Percentiles rank a stretch among this genome's conserved stretches.
These are phyloP conservation scores for Columbina picui DNA, from an alignment of 2,113 vertebrate species.

Conservation along the genomic window DNA sequence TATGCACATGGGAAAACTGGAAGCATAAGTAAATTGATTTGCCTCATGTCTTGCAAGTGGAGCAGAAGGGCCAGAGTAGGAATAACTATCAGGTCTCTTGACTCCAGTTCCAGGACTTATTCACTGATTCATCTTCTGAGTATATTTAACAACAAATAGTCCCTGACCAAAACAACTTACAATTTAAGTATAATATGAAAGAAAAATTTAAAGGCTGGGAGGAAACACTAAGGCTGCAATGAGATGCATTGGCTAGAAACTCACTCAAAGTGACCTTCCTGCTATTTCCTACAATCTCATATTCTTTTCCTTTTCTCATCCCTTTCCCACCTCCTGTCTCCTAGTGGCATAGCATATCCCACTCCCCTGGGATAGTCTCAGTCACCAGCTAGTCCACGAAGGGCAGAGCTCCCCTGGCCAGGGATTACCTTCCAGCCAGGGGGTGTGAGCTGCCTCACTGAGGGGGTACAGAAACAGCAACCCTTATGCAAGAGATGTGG, in stretches of 20 bases:
- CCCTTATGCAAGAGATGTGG: background rate
- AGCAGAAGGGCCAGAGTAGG: background rate
- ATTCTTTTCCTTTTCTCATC: background rate
- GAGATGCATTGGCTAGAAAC: background rate
- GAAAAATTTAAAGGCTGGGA: background rate
- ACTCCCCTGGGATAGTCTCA: background rate
- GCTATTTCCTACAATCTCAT: background rate
- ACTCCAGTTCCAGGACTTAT: background rate
- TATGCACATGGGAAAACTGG: background rate
- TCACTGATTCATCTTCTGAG: background rate
- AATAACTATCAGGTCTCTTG: background rate
- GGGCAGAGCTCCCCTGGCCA: background rate
- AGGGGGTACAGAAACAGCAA: background rate
- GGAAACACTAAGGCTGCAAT: background rate
- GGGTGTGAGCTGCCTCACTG: background rate
- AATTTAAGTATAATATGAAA: background rate
- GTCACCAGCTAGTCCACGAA: background rate
- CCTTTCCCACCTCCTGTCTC: background rate
- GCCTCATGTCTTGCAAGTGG: background rate
- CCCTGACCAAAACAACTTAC: background rate
- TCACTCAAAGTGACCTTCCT: background rate
- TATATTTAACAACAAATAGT: background rate
- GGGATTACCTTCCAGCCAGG: background rate
- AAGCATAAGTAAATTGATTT: background rate
- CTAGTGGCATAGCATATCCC: background rate